These are phyloP conservation scores for Cheilosia pagana DNA, from an alignment of 2,888 invertebrate species.

Conservation along the genomic window DNA sequence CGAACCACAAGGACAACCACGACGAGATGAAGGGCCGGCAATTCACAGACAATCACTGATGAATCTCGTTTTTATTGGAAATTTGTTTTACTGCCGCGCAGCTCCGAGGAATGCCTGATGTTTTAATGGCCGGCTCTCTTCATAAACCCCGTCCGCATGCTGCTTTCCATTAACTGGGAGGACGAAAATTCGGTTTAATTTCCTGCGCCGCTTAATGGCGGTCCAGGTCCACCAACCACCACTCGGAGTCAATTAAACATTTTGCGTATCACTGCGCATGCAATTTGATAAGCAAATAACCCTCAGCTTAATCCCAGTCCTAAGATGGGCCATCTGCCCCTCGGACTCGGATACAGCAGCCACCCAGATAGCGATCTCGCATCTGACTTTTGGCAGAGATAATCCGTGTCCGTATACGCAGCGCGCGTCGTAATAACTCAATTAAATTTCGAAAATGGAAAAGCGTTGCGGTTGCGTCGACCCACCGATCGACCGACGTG, in stretches of 20 bases:
- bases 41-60: slow-evolving; percentile 4
- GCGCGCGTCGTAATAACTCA: slow-evolving; percentile 66
- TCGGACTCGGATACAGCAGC: slow-evolving; percentile 52
- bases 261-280: slow-evolving; percentile 61
- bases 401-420: slow-evolving; percentile 58
- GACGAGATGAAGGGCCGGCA: not conserved
- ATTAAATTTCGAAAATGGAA: slow-evolving; percentile 68
- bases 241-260: slow-evolving; percentile 60
- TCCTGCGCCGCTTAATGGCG: slow-evolving; percentile 27
- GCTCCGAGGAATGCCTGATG: slow-evolving; percentile 40
- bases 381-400: slow-evolving; percentile 44
- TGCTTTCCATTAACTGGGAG: not conserved
- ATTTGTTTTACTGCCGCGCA: slow-evolving; percentile 40
- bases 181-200: slow-evolving; percentile 12
- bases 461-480: slow-evolving; percentile 37
- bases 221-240: not conserved
- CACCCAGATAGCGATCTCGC: slow-evolving; percentile 71
- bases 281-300: slow-evolving; percentile 73
- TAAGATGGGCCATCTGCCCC: slow-evolving; percentile 53
- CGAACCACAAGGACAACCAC: slow-evolving; percentile 21
- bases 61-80: slow-evolving; percentile 46
- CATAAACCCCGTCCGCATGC: slow-evolving; percentile 13
- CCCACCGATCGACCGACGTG: slow-evolving; percentile 17
- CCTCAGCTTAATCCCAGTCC: slow-evolving; percentile 49
- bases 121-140: slow-evolving; percentile 52